Conservation (phyloP, 2,888 invertebrate species). For the Euplagia quadripunctaria region DNA sequence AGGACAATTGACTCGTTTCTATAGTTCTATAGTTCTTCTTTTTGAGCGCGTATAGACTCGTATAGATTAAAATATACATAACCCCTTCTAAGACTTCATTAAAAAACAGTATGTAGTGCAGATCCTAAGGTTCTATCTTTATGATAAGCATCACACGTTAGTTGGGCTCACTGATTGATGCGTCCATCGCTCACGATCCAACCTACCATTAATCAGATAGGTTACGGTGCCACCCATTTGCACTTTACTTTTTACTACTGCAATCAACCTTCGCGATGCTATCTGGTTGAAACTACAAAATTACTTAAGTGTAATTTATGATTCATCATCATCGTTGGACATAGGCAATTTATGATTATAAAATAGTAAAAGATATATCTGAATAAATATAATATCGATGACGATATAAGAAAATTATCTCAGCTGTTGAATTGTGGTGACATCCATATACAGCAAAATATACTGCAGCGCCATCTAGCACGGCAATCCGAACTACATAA, state of each 20-base stretch:
- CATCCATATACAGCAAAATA: too few relatives aligned
- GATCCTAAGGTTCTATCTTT: not conserved
- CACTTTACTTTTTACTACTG: not conserved
- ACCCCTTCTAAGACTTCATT: not conserved
- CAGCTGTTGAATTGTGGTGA: too few relatives aligned
- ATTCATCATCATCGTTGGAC: too few relatives aligned
- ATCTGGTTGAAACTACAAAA: not conserved
- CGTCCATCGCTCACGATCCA: conserved; percentile 45
- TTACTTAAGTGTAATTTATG: too few relatives aligned
- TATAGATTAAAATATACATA: not conserved
- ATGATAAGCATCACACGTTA: conserved; percentile 11
- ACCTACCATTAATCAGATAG: conserved; percentile 26
- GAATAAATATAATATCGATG: too few relatives aligned
- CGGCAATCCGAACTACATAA: too few relatives aligned
- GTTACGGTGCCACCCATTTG: not conserved
- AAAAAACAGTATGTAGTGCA: not conserved
- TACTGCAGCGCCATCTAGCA: too few relatives aligned
- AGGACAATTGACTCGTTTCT: too few relatives aligned
- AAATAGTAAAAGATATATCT: not conserved
- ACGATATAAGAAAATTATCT: too few relatives aligned
- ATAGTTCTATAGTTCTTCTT: too few relatives aligned
- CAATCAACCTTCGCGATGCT: not conserved
- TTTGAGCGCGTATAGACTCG: too few relatives aligned
- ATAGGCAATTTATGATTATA: not conserved
- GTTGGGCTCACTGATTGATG: conserved; percentile 33